Evolutionary conservation across 2,888 invertebrate genomes (phyloP).

Genomic region (Drosophila emarginata): DNA sequence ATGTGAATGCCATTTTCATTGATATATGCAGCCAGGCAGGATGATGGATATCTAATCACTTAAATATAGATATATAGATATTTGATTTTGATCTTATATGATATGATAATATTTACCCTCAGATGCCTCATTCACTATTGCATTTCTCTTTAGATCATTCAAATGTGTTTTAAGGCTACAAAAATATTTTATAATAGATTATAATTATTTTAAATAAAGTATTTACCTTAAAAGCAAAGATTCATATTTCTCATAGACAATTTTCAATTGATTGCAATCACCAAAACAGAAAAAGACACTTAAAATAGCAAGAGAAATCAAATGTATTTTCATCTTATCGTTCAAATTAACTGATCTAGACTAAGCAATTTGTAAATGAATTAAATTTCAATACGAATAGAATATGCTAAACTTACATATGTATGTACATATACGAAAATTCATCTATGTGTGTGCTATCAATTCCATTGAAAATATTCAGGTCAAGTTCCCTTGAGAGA

Average conservation of each 20-base stretch:
- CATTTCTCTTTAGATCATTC: slow-evolving; percentile 20
- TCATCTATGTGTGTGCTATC: slow-evolving; percentile 33
- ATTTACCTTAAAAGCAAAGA: slow-evolving; percentile 39
- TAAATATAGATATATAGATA: no score
- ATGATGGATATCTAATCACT: slow-evolving; percentile 43
- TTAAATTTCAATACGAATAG: not conserved
- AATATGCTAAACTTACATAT: no score
- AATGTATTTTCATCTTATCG: not conserved
- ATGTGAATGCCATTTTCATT: slow-evolving; percentile 54
- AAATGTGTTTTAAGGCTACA: slow-evolving; percentile 43
- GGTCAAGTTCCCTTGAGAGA: slow-evolving; percentile 39
- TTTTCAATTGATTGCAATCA: not conserved
- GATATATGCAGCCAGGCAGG: slow-evolving; percentile 62
- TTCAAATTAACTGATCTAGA: slow-evolving; percentile 16
- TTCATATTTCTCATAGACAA: slow-evolving; percentile 33
- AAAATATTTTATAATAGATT: not conserved
- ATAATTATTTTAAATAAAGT: no score
- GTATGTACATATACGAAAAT: not conserved
- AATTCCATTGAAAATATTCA: slow-evolving; percentile 26
- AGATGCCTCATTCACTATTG: not conserved
- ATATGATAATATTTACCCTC: slow-evolving; percentile 16
- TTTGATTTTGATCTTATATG: not conserved
- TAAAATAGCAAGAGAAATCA: not conserved
- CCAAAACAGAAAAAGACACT: slow-evolving; percentile 4
- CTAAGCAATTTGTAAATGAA: slow-evolving; percentile 15